phyloP scores from a whole-genome alignment of 1,140 invertebrate genomes.

The Sipha flava region DNA sequence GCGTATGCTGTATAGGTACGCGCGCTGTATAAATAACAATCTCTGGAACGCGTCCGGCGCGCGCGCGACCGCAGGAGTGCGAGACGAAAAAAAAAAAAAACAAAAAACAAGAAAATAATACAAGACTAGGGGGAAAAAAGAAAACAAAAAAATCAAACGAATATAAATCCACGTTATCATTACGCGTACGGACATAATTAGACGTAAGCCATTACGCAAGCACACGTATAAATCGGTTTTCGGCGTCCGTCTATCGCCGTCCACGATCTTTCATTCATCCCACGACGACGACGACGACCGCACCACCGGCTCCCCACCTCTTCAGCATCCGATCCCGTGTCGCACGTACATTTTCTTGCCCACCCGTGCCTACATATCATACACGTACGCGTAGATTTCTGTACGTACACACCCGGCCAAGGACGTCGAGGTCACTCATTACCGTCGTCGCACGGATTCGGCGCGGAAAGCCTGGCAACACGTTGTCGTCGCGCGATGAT shows the following conservation, averaged over 20 bases:
- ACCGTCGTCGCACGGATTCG: background rate
- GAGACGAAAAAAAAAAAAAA: background rate
- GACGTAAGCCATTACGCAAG: background rate
- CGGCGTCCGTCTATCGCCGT: background rate
- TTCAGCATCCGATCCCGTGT: background rate
- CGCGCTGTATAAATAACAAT: background rate
- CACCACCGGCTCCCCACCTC: background rate
- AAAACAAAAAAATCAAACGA: background rate
- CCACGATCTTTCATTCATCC: constrained; percentile 29
- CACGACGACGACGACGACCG: background rate
- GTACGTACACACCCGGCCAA: background rate
- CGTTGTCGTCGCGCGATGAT: background rate
- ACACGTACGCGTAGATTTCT: background rate
- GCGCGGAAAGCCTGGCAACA: background rate
- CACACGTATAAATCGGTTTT: background rate
- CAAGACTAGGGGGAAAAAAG: background rate
- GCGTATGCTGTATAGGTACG: background rate
- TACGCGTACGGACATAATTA: background rate
- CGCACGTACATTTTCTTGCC: background rate
- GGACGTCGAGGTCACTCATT: constrained; percentile 2
- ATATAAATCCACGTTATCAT: background rate
- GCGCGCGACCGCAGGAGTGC: background rate
- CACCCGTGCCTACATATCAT: no score
- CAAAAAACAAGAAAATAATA: background rate
- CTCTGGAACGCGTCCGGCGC: background rate